These are phyloP conservation scores for Zeuzera pyrina DNA, from an alignment of 2,888 invertebrate genomes.

Conservation along the genomic window DNA sequence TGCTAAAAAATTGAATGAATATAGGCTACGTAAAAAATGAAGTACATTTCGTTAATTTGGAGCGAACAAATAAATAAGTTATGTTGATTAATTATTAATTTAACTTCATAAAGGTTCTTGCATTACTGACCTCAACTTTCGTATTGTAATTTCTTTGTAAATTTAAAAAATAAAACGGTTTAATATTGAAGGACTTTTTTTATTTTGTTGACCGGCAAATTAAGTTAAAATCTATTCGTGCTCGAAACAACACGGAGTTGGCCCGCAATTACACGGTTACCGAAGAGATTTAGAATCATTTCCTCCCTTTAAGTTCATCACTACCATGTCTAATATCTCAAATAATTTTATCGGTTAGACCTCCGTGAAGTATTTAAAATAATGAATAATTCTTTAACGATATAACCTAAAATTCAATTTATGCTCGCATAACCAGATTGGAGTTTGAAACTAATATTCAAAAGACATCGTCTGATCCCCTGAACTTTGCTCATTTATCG, in stretches of 20 bases:
- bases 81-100: no score
- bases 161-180: no score
- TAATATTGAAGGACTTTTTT: no score
- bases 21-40: no score
- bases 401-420: slow-evolving; percentile 18
- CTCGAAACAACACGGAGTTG: slow-evolving; percentile 38
- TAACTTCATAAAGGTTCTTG: no score
- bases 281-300: slow-evolving; percentile 44
- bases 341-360: neutral
- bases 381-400: neutral
- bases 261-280: slow-evolving; percentile 41
- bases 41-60: no score
- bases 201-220: slow-evolving; percentile 15
- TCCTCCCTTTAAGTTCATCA: slow-evolving; percentile 37
- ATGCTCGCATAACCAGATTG: no score
- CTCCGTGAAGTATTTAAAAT: neutral
- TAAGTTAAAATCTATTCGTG: slow-evolving; percentile 18
- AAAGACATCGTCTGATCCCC: slow-evolving; percentile 12
- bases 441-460: slow-evolving; percentile 10
- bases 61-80: no score
- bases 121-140: no score
- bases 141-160: no score
- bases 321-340: slow-evolving; percentile 25
- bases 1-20: no score
- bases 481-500: slow-evolving; percentile 17